A percentile compares a stretch with the other conserved stretches of the same genome.
These are phyloP conservation scores for Equus quagga DNA, from an alignment of 2,113 vertebrate genomes.

Conservation along the genomic window DNA sequence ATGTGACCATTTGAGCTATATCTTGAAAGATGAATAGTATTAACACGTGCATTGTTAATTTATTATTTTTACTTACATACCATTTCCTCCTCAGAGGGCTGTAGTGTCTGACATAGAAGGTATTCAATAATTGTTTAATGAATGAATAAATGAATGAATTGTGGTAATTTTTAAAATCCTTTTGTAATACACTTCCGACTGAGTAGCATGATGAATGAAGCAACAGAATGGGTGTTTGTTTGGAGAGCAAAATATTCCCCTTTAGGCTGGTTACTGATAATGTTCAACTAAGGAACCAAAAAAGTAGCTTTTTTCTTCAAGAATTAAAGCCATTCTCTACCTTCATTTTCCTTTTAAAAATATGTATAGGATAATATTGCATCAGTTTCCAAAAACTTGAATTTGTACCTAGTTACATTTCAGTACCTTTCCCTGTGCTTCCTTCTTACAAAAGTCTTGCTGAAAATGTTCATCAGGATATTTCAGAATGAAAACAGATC, in stretches of 20 bases:
- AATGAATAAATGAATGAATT: conserved; percentile 15
- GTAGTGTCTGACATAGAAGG: neutral
- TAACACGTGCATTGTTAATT: conserved; percentile 16
- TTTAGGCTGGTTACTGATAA: conserved; percentile 11
- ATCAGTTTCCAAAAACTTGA: conserved; percentile 29
- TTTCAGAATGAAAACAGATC: conserved; percentile 19
- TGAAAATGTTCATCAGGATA: conserved; percentile 30
- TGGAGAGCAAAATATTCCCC: conserved; percentile 45
- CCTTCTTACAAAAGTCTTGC: conserved; percentile 21
- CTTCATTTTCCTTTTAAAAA: neutral
- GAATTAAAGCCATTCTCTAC: neutral
- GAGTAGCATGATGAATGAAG: conserved; percentile 17
- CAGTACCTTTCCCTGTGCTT: neutral
- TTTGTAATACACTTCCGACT: neutral
- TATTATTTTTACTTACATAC: conserved; percentile 36
- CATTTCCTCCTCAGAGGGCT: conserved; percentile 38
- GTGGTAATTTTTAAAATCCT: neutral
- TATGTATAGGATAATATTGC: neutral
- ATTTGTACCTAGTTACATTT: conserved; percentile 13
- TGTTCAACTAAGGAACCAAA: conserved; percentile 41
- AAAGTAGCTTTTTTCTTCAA: neutral
- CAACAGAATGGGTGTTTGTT: neutral
- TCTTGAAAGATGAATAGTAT: conserved; percentile 53
- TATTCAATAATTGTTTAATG: conserved; percentile 24
- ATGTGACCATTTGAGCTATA: neutral